Evolutionary conservation across 2,113 vertebrate species (phyloP), one percentile per base, ranked within the genome.

Genomic region (Pygoscelis antarcticus): DNA sequence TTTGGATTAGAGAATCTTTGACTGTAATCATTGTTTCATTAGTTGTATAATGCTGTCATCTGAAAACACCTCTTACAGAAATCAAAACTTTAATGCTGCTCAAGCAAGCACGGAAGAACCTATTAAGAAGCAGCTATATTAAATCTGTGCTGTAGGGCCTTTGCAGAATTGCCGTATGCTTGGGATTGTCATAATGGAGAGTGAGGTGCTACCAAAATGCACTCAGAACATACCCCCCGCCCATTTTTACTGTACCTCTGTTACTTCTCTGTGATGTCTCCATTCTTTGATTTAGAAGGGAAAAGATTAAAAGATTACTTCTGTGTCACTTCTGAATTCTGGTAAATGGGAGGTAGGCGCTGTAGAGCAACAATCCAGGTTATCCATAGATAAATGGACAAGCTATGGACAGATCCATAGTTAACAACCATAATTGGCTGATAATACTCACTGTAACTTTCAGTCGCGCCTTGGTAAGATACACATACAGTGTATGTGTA

Each of bases 401-500:
- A 26, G 38, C 22, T 42, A 0, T 18, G 60, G n/a, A 16, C 72
- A 81, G 68, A 44, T 23, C 34, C 22, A 2, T 3, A 16, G 58
- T 4, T 38, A 18, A 40, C 46, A 8, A 2, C 19, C n/a, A 0
- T 2, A 16, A 15, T 0, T 38, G 69, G 36, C 57, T 62, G 65
- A 4, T 8, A 5, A 13, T 12, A 0, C 34, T 64, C 15, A 5
- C 13, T 12, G 20, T 4, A 4, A 11, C 13, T 38, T 13, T 19
- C 40, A 22, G 0, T 3, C 17, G 0, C 20, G 51, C 12, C 60
- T 5, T 11, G n/a, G 36, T 6, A 6, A n/a, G 44, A 5, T 5
- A 2, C 1, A 8, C 13, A 7, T 6, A 1, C 2, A 2, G 17
- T 4, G 20, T 23, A 4, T 0, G 1, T 30, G 23, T 6, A 1